Base-by-base conservation (phyloP, 2,113 vertebrate genomes). In the Cricetomys ansorgei region DNA sequence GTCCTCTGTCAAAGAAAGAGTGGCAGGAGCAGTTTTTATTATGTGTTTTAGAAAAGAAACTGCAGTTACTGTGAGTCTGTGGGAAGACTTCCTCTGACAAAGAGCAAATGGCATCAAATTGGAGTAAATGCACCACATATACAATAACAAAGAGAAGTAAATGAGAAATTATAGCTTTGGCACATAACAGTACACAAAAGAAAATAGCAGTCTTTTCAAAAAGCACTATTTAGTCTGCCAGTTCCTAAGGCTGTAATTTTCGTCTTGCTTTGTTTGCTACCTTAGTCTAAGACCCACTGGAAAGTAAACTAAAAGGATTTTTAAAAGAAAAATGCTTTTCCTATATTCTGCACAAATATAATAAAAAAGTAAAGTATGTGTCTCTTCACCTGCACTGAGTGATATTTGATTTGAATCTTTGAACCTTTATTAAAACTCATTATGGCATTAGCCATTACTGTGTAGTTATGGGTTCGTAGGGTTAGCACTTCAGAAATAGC, bases 151-250 rank as follows among this genome's bases (percentile, higher is more conserved):
- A 94, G 25, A 48, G 89, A 92, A 94, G 40, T 90, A 98, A 97
- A 92, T 95, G 93, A 95, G 83, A 97, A 97, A 97, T 98, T 97
- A 97, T 80, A 97, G 70, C 89, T 84, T 97, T 94, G 57, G 45
- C 76, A 83, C 19, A 94, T 96, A 97, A 97, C 59, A 96, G 34
- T 88, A 92, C 89, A 79, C 90, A 88, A 96, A 95, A 89, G 91
- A 95, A 96, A 94, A 84, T 64, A 92, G 73, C 80, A 93, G 93
- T 92, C 62, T 93, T 97, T 94, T 91, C 80, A 95, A 87, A 96
- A 95, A 69, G 43, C 94, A 83, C 84, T 92, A 96, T 97, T 97
- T 96, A 93, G 94, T 91, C 76, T 94, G 79, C 45, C 83, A 95
- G 57, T 93, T 97, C 75, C 70, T 95, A 89, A 92, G 59, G 53